Base-by-base conservation (phyloP, 2,113 vertebrate genomes). In the Tricholaema leucomelas region DNA sequence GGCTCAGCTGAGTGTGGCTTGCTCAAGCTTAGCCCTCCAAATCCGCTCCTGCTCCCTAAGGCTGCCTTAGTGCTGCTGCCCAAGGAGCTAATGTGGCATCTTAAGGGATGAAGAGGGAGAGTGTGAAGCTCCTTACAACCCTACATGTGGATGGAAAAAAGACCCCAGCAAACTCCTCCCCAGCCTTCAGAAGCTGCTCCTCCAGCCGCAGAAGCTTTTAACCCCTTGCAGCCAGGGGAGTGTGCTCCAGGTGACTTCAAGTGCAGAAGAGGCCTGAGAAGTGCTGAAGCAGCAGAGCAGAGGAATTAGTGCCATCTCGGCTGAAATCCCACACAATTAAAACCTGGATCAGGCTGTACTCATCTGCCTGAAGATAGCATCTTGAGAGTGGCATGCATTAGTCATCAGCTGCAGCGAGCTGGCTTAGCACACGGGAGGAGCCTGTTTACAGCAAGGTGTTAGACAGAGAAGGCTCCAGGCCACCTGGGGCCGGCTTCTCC, bases 301-400 rank as follows among this genome's bases (percentile, higher is more conserved):
- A 96, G 89, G 94, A 94, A 97, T 94, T 81, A 93, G 96, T 74
- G 69, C 96, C 94, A 86, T 84, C 96, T 97, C 93, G 95, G 97
- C 96, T 97, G 92, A 97, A 95, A 97, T 94, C 96, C 95, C 93
- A 96, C 93, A 96, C 96, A 96, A 96, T 97, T 96, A 96, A 97
- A 97, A 95, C 95, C 97, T 97, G 96, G 95, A 96, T 96, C 93
- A 73, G 95, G 93, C 91, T 94, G 94, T 94, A 28, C 96, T 93
- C 95, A 77, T 90, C 95, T 70, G 91, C 90, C 81, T 76, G 81
- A 86, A 94, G 88, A 92, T 36, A 96, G 85, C 96, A 95, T 95
- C 96, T 96, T 63, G 64, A 76, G 95, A 97, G 94, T 92, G 93
- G 79, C 95, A 48, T 25, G 92, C 83, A 91, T 97, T 94, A 92